Evolutionary conservation across 2,113 vertebrate species (phyloP).

Genomic region (Tauraco erythrolophus): DNA sequence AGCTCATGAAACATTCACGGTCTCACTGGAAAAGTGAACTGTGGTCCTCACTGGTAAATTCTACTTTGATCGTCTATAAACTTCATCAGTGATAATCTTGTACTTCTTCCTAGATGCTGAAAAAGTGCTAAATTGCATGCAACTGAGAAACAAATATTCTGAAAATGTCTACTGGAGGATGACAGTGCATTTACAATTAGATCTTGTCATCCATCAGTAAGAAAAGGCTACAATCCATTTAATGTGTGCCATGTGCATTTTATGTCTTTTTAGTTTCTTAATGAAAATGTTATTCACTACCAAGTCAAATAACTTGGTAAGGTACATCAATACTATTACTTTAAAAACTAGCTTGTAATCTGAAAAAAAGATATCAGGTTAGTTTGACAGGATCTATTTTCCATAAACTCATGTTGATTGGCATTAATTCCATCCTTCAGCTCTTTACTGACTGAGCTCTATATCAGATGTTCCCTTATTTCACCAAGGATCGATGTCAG

Average conservation of each 20-base stretch:
- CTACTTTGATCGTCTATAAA: not conserved
- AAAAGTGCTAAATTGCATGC: not conserved
- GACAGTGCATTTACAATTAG: not conserved
- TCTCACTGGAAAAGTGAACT: not conserved
- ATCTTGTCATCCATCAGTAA: not conserved
- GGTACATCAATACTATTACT: not conserved
- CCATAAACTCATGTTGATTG: conserved; percentile 60
- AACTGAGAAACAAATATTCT: not conserved
- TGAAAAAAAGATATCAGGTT: not conserved
- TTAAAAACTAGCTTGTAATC: conserved; percentile 24
- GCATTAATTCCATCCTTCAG: conserved; percentile 60
- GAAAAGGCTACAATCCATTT: conserved; percentile 8
- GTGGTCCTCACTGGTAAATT: not conserved
- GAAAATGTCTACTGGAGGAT: not conserved
- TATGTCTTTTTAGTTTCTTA: conserved; percentile 6
- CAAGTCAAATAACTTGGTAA: conserved; percentile 6
- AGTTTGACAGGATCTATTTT: conserved; percentile 66
- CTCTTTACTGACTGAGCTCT: conserved; percentile 23
- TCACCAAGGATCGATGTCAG: conserved; percentile 37
- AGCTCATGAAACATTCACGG: conserved; percentile 4
- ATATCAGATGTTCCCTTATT: conserved; percentile 49
- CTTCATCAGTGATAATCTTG: not conserved
- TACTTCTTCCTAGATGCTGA: not conserved
- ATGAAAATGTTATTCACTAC: not conserved
- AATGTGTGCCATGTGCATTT: not conserved